Evolutionary conservation across 2,797 vertebrate genomes (phyloP).

Genomic region (Rhynchotus rufescens): DNA sequence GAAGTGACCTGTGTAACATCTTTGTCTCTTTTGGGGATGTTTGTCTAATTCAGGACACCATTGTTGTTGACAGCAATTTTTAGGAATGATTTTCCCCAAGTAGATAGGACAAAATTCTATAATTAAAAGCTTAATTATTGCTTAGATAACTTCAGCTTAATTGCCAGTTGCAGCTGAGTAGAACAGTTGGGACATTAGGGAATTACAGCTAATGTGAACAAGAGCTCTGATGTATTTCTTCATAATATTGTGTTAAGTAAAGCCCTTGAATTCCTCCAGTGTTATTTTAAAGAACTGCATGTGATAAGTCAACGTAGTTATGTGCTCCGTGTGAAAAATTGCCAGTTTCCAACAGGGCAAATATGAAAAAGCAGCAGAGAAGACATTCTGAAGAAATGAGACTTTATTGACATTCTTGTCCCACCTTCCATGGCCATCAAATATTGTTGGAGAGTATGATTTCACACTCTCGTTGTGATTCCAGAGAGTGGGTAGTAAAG

Average conservation of each 20-base stretch:
- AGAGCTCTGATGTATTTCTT: conserved; percentile 16
- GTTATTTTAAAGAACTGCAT: conserved; percentile 25
- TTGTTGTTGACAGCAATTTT: background rate
- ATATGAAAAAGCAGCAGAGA: conserved; percentile 37
- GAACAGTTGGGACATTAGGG: background rate
- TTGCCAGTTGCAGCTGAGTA: background rate
- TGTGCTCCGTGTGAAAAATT: conserved; percentile 21
- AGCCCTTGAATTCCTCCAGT: conserved; percentile 20
- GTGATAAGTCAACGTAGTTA: conserved; percentile 42
- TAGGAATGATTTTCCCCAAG: background rate
- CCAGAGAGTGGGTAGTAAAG: background rate
- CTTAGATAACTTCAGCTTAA: background rate
- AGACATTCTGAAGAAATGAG: conserved; percentile 28
- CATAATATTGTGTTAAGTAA: conserved; percentile 26
- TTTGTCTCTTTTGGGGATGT: background rate
- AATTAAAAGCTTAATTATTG: conserved; percentile 7
- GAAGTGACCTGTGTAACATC: background rate
- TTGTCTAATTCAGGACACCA: background rate
- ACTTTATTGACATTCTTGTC: conserved; percentile 45
- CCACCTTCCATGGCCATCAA: conserved; percentile 30
- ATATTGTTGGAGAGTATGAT: background rate
- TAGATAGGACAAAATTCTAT: background rate
- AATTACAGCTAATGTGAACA: background rate
- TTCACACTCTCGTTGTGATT: conserved; percentile 2
- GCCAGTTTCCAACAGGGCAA: conserved; percentile 53